A percentile compares a stretch with the other conserved stretches of the same genome.
Conservation (phyloP, 2,113 vertebrate genomes). For the Nerophis lumbriciformis region DNA sequence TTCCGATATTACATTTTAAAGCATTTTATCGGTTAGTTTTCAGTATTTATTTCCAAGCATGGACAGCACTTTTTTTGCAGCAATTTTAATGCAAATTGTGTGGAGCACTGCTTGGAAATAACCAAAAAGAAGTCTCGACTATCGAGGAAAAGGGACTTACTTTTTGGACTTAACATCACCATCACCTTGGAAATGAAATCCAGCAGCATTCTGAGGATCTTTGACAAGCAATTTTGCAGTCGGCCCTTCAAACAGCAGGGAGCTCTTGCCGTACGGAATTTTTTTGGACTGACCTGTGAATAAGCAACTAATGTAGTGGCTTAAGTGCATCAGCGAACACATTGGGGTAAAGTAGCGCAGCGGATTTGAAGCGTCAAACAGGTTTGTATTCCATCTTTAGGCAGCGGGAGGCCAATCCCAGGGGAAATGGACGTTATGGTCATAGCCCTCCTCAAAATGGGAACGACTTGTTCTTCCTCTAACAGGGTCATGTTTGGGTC, state of each 20-base stretch:
- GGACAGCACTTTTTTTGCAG: too few species aligned
- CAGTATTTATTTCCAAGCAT: too few species aligned
- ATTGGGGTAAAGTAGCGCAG: conserved; percentile 7
- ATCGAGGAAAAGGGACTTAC: neutral
- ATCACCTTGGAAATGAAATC: neutral
- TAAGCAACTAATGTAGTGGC: too few species aligned
- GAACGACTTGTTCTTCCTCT: conserved; percentile 30
- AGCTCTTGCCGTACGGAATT: too few species aligned
- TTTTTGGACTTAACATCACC: neutral
- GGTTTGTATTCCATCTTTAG: conserved; percentile 28
- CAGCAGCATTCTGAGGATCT: neutral
- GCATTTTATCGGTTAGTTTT: too few species aligned
- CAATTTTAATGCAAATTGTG: too few species aligned
- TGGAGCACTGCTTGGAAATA: too few species aligned
- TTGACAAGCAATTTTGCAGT: too few species aligned
- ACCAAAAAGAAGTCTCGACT: too few species aligned
- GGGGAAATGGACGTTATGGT: conserved; percentile 18
- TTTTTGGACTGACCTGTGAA: too few species aligned
- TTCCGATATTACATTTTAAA: too few species aligned
- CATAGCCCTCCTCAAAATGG: conserved; percentile 34
- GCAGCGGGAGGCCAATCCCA: conserved; percentile 35
- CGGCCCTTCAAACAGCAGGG: too few species aligned
- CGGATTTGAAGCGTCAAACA: conserved; percentile 21
- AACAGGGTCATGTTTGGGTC: conserved; percentile 58
- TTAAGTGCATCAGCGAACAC: conserved; percentile 10